phyloP scores from a whole-genome alignment of 2,888 invertebrate species.

The Leptinotarsa juncta region DNA sequence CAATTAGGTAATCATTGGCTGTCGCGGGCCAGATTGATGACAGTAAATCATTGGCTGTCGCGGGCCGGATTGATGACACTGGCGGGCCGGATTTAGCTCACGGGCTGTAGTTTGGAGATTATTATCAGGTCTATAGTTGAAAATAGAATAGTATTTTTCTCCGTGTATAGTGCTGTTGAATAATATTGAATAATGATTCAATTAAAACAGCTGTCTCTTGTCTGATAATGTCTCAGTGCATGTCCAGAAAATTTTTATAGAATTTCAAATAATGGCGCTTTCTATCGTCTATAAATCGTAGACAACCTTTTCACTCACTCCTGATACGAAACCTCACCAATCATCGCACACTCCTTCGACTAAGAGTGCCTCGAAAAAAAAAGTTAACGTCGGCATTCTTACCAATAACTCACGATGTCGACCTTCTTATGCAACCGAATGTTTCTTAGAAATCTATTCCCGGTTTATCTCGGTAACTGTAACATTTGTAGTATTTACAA shows the following conservation, averaged over 20 bases:
- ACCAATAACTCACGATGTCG: conserved; percentile 13
- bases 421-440: conserved; percentile 20
- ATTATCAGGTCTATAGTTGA: too few relatives aligned
- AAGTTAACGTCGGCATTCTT: conserved; percentile 11
- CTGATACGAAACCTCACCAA: background rate
- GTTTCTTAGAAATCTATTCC: conserved; percentile 23
- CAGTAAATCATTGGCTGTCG: too few relatives aligned
- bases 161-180: too few relatives aligned
- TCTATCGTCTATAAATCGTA: background rate
- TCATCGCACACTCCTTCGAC: conserved; percentile 8
- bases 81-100: too few relatives aligned
- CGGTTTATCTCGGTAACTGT: conserved; percentile 20
- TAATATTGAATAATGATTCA: background rate
- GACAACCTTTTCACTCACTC: conserved; percentile 2
- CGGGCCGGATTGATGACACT: too few relatives aligned
- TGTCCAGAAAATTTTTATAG: background rate
- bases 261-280: background rate
- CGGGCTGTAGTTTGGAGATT: too few relatives aligned
- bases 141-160: too few relatives aligned
- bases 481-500: conserved; percentile 16
- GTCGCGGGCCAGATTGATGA: too few relatives aligned
- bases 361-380: conserved; percentile 10
- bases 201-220: background rate
- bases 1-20: too few relatives aligned
- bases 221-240: background rate